Evolutionary conservation across 2,113 vertebrate genomes (phyloP), one percentile per base, ranked within the genome.

Genomic region (Ophthalmolycus amberensis): DNA sequence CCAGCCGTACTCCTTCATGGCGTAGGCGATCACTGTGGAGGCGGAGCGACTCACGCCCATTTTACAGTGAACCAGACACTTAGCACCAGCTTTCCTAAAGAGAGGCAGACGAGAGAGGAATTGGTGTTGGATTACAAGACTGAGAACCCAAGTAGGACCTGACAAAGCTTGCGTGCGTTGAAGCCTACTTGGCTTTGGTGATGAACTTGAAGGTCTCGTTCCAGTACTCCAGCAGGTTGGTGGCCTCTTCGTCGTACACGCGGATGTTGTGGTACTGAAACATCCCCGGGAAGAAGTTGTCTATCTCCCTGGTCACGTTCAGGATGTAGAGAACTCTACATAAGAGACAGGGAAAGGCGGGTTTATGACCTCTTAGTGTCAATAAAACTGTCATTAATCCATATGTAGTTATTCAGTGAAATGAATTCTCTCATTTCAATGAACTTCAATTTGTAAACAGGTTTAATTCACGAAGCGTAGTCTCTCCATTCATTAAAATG

Each of bases 1-100:
- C 98, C 98, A 99, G 95, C 97, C 97, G 0, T 99, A 98, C 32
- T 99, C 98, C 90, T 99, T 99, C 98, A 99, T 99, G 42, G 98
- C 98, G 0, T 99, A 99, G 29, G 98, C 98, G 8, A 99, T 99
- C 80, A 99, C 98, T 0, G 98, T 99, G 92, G 98, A 99, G 0
- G 98, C 98, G 0, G 98, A 99, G 81, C 98, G 97, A 64, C 98
- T 99, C 91, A 99, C 97, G 0, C 98, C 98, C 98, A 99, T 99
- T 92, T 99, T 99, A 94, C 98, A 99, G 95, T 99, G 98, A 83
- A 99, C 98, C 83, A 99, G 96, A 90, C 98, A 99, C 93, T 99
- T 99, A 0, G 96, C 97, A 32, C 98, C 98, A 0, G 96, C 97
- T 93, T 99, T 99, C 92, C 98, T 99, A 37, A 22, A 6, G 1